Conservation (phyloP, 2,113 vertebrate genomes). For the Dasyprocta punctata region DNA sequence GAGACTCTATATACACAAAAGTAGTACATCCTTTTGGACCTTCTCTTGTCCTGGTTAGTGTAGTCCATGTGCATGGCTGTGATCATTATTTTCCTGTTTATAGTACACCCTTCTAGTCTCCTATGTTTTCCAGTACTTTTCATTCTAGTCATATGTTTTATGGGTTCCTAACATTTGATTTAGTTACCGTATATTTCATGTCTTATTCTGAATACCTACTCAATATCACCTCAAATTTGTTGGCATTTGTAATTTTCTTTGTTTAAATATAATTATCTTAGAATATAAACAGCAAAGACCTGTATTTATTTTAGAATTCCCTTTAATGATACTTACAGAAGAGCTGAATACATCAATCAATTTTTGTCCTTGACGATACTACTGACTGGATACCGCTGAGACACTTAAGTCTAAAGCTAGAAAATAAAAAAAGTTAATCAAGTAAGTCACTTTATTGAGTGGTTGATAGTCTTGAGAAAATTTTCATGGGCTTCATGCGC, state of each 20-base stretch:
- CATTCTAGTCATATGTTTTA: accelerated
- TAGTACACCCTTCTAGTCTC: not conserved
- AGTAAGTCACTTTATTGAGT: not conserved
- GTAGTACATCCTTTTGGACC: accelerated
- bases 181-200: not conserved
- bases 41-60: not conserved
- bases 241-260: not conserved
- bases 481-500: not conserved
- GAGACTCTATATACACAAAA: not conserved
- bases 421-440: constrained; percentile 60
- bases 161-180: not conserved
- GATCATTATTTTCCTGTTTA: not conserved
- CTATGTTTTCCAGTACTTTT: not conserved
- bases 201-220: not conserved
- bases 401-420: not conserved
- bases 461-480: not conserved
- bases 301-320: not conserved
- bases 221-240: not conserved
- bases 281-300: not conserved
- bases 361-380: not conserved
- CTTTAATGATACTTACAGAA: not conserved
- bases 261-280: not conserved
- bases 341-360: not conserved
- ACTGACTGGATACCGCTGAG: not conserved
- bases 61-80: not conserved